Base-by-base conservation (phyloP, 2,888 invertebrate species). In the Melanostoma mellinum region DNA sequence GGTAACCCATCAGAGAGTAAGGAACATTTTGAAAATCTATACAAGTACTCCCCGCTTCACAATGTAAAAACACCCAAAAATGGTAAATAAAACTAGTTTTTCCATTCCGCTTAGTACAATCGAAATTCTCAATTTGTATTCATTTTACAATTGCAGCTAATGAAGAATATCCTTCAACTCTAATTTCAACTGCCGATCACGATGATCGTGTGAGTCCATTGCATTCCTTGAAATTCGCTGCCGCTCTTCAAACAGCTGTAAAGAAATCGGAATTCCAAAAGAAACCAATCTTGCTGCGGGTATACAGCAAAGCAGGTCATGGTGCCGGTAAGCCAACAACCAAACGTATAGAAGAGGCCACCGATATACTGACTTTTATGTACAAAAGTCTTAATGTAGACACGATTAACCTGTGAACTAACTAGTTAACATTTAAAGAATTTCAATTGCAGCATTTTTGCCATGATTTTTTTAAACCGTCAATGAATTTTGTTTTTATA, bases 151-250 rank as follows among this genome's bases (percentile, higher is more conserved):
- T 40, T 36, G 8, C 36, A 91, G 91, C 89, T 30, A 90, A 91
- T 5, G 90, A 90, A 6, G 95, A 98, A 91, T 99, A 98, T 93
- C 99, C 99, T 4, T 95, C 98, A 20, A 96, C 96, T 30, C 92
- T 99, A 85, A 93, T 99, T 80, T 92, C 98, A 87, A 99, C 99
- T n/a, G 99, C 97, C 30, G 99, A 99, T 93, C 99, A 99, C 92
- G 99, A 99, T 92, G 99, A 99, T 92, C 95, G 99, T 87, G 99
- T 99, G 85, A 99, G 99, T 86, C 99, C 99, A 61, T 93, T 98
- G 86, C 99, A 99, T 93, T 98, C 98, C 80, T 93, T 99, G 56
- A 99, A 99, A 92, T 97, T 96, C 92, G 95, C 97, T 78, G 98
- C 99, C 2, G 94, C 96, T 87, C 92, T 99, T 79, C 99, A 99